phyloP scores from a whole-genome alignment of 2,113 vertebrate species.

The Gadus macrocephalus region DNA sequence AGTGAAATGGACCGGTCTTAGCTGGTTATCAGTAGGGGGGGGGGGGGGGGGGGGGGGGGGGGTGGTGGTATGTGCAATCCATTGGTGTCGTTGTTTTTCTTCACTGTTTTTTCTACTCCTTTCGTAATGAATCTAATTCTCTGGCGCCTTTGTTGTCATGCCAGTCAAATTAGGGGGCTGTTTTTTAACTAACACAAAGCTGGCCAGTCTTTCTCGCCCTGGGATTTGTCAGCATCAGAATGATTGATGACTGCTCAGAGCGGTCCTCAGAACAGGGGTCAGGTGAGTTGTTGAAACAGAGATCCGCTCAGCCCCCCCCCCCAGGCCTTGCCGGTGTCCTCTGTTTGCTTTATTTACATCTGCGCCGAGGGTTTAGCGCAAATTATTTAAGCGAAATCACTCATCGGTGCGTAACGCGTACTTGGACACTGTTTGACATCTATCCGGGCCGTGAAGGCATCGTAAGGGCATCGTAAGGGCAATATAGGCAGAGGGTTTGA shows the following conservation, averaged over 20 bases:
- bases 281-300: slow-evolving; percentile 53
- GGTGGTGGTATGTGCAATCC: too few relatives aligned
- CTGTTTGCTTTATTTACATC: slow-evolving; percentile 63
- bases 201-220: slow-evolving; percentile 26
- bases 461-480: too few relatives aligned
- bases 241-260: slow-evolving; percentile 39
- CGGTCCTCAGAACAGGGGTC: slow-evolving; percentile 46
- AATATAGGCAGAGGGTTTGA: too few relatives aligned
- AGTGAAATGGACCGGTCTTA: too few relatives aligned
- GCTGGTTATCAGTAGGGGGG: too few relatives aligned
- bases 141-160: slow-evolving; percentile 21
- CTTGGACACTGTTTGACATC: too few relatives aligned
- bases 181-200: slow-evolving; percentile 43
- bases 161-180: background rate
- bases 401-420: too few relatives aligned
- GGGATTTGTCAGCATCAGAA: slow-evolving; percentile 9
- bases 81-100: too few relatives aligned
- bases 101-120: background rate
- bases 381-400: slow-evolving; percentile 44
- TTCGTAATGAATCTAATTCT: background rate
- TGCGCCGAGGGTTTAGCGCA: slow-evolving; percentile 72
- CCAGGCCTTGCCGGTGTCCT: slow-evolving; percentile 59
- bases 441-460: too few relatives aligned
- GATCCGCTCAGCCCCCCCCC: slow-evolving; percentile 49
- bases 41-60: too few relatives aligned